Conservation (phyloP, 2,113 vertebrate genomes). For the Pelobates fuscus region DNA sequence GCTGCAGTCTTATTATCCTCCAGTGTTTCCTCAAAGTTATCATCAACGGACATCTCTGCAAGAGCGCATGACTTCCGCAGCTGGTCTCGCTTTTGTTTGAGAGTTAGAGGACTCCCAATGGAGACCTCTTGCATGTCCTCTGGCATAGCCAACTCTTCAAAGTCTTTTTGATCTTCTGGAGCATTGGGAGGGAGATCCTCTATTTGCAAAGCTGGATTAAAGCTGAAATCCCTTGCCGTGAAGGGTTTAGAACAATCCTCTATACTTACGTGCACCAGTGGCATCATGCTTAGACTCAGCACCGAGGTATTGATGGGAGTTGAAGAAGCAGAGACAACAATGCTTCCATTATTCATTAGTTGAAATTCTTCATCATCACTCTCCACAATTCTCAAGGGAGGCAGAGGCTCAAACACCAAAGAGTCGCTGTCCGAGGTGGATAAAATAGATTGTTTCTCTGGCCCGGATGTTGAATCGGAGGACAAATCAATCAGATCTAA, state of each 20-base stretch:
- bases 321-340: constrained; percentile 60
- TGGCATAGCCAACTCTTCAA: constrained; percentile 53
- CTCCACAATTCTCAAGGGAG: constrained; percentile 93
- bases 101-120: constrained; percentile 81
- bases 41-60: constrained; percentile 83
- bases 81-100: constrained; percentile 91
- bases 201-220: constrained; percentile 48
- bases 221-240: constrained; percentile 63
- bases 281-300: constrained; percentile 74
- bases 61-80: constrained; percentile 86
- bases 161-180: constrained; percentile 57
- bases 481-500: constrained; percentile 93
- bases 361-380: constrained; percentile 93
- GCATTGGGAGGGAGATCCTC: constrained; percentile 57
- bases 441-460: constrained; percentile 90
- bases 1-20: constrained; percentile 68
- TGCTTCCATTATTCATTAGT: constrained; percentile 60
- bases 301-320: constrained; percentile 69
- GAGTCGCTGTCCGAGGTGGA: constrained; percentile 96
- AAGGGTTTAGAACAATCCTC: constrained; percentile 84
- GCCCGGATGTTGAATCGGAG: constrained; percentile 90
- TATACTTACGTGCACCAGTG: constrained; percentile 86
- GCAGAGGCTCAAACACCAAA: constrained; percentile 90
- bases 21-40: constrained; percentile 54
- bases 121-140: constrained; percentile 62